Percentiles rank a stretch among this genome's conserved stretches.
Conservation (phyloP, 2,888 invertebrate species). For the Lepidochitona cinerea region DNA sequence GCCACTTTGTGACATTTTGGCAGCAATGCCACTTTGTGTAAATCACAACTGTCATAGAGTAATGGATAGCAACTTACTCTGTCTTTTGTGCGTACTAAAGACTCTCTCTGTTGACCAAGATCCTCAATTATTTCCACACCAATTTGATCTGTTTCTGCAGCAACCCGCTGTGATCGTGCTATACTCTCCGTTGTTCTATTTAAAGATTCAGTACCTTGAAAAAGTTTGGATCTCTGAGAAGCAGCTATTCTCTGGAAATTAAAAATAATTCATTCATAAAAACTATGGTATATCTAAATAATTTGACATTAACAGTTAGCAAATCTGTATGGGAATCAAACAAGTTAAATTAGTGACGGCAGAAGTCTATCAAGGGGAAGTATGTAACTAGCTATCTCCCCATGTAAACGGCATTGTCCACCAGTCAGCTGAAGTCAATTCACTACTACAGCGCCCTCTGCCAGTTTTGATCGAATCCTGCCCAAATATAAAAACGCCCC, state of each 20-base stretch:
- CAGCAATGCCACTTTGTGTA: no score
- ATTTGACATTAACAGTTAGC: background rate
- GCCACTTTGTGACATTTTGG: no score
- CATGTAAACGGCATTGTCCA: no score
- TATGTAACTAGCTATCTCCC: no score
- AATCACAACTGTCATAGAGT: no score
- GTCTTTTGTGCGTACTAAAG: constrained; percentile 77
- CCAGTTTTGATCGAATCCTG: no score
- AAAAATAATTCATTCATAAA: background rate
- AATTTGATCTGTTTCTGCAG: constrained; percentile 85
- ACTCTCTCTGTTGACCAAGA: constrained; percentile 82
- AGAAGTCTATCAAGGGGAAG: no score
- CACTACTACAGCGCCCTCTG: no score
- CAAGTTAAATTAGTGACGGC: no score
- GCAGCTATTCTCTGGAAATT: constrained; percentile 46
- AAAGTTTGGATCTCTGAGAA: constrained; percentile 59
- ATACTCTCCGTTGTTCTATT: constrained; percentile 66
- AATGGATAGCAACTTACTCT: constrained; percentile 68
- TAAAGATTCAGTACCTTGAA: constrained; percentile 66
- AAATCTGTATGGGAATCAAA: background rate
- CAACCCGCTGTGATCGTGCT: constrained; percentile 80
- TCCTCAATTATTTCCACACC: constrained; percentile 84
- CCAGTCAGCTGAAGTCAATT: no score
- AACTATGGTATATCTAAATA: background rate
- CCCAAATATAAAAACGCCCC: no score